Base-by-base conservation (phyloP, 2,888 invertebrate genomes). In the Marronus borbonicus region DNA sequence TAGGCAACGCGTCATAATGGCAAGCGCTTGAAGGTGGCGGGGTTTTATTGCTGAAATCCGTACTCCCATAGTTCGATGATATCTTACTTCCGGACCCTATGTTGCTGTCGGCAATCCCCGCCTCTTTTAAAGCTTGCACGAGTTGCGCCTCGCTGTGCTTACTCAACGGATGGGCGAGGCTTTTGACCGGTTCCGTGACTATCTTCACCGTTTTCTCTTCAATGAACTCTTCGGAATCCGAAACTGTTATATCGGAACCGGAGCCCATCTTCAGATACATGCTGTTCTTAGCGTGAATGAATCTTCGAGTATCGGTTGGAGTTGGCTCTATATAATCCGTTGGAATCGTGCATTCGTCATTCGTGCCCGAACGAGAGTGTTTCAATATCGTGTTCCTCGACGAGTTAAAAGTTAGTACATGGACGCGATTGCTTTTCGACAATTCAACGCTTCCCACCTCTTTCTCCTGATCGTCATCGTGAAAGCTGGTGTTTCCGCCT, bases 261-360 rank as follows among this genome's bases (percentile, higher is more conserved):
- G 69, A 55, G 3, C 7, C n/a, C 36, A 36, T 20, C 44, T 60
- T 60, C 55, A 74, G 24, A n/a, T 31, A 74, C 1, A 74, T 44
- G 44, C 72, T 74, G 44, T 74, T 74, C n/a, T 74, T 62, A 10
- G 44, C 60, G 24, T 60, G 7, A 4, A 74, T 4, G 28, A 74
- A 74, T 62, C 60, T 74, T 17, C 36, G 10, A 17, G 17, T 17
- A 39, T 58, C 58, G 14, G 28, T 28, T 1, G 72, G 44, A 12
- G 14, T 60, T 24, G 68, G 68, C 52, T 28, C 14, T 20, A 50
- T 66, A n/a, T 55, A n/a, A 24, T 28, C 20, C 7, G 12, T 14
- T n/a, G 39, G 36, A 14, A 50, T 68, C 50, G 2, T 8, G 12
- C 10, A 44, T 10, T 44, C 12, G 44, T 12, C 44, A 12, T 10